Evolutionary conservation across 2,888 invertebrate species (phyloP).

Genomic region (Craniophora ligustri): DNA sequence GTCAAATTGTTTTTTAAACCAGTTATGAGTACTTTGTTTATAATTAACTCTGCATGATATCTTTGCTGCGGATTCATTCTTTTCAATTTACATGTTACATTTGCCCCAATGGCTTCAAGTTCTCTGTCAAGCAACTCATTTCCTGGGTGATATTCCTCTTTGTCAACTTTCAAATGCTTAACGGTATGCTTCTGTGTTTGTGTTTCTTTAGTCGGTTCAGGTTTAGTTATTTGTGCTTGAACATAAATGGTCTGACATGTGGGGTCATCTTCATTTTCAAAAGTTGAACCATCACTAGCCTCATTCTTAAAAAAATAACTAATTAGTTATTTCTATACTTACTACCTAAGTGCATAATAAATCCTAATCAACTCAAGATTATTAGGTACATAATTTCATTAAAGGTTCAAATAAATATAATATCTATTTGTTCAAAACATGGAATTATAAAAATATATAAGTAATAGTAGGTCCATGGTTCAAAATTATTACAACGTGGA

Average conservation of each 20-base stretch:
- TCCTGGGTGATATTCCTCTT: conserved; percentile 17
- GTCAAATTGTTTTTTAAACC: conserved; percentile 60
- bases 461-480: too few species aligned
- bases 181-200: conserved; percentile 12
- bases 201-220: conserved; percentile 31
- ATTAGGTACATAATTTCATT: too few species aligned
- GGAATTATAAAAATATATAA: background rate
- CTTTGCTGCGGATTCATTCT: conserved; percentile 62
- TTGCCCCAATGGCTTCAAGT: conserved; percentile 61
- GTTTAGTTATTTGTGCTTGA: conserved; percentile 31
- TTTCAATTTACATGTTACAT: conserved; percentile 63
- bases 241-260: conserved; percentile 25
- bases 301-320: conserved; percentile 23
- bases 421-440: conserved; percentile 3
- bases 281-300: conserved; percentile 1
- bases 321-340: too few species aligned
- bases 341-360: too few species aligned
- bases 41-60: conserved; percentile 61
- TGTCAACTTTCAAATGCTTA: conserved; percentile 24
- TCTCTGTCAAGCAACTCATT: conserved; percentile 53
- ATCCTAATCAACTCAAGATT: too few species aligned
- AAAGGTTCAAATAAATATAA: background rate
- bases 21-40: conserved; percentile 64
- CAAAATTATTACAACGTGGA: too few species aligned
- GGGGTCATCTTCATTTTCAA: conserved; percentile 16